A percentile compares a stretch with the other conserved stretches of the same genome.
phyloP scores from a whole-genome alignment of 2,797 vertebrate genomes.

The Notolepis coatsorum region DNA sequence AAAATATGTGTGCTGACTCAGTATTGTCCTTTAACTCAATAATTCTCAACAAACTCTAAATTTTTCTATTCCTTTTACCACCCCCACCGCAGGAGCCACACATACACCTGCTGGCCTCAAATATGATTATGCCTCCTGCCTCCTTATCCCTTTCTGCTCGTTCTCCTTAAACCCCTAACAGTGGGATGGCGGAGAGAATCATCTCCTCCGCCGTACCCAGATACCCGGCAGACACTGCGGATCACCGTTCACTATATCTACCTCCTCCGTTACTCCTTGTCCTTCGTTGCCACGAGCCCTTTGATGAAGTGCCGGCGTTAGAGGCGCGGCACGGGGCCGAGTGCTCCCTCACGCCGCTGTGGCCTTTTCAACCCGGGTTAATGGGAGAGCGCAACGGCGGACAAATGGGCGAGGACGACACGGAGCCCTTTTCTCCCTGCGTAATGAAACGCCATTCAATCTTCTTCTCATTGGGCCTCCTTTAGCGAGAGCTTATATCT shows the following conservation, averaged over 20 bases:
- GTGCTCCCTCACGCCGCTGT: background rate
- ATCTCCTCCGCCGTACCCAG: no score
- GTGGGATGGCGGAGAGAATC: no score
- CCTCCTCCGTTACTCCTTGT: background rate
- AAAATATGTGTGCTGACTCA: no score
- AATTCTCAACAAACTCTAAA: no score
- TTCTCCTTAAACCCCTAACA: no score
- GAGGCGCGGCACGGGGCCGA: background rate
- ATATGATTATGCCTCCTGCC: no score
- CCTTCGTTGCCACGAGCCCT: background rate
- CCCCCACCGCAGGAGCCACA: no score
- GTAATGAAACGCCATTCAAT: conserved; percentile 57
- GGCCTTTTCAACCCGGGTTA: conserved; percentile 35
- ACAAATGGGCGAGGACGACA: conserved; percentile 41
- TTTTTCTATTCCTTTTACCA: no score
- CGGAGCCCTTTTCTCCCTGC: background rate
- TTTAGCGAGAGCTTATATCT: conserved; percentile 77
- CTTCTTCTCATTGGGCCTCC: conserved; percentile 49
- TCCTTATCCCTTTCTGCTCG: no score
- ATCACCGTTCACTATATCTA: background rate
- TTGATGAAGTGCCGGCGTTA: background rate
- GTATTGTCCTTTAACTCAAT: no score
- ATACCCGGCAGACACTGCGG: no score
- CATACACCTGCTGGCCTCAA: no score
- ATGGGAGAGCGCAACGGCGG: conserved; percentile 27